phyloP scores from a whole-genome alignment of 2,797 vertebrate genomes.

The Eurystomus glaucurus region DNA sequence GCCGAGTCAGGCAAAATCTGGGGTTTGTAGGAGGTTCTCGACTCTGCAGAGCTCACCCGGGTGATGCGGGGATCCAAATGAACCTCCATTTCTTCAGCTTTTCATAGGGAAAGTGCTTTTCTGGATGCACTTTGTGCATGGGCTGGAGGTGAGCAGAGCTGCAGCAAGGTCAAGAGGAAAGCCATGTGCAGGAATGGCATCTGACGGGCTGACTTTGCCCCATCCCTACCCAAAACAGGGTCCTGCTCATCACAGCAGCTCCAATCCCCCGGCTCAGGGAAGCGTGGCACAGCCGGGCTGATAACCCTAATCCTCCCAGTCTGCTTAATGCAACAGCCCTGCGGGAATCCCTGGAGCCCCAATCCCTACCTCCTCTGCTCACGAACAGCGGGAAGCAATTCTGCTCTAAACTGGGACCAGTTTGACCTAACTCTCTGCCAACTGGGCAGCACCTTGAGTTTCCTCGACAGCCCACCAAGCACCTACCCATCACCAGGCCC shows the following conservation, averaged over 20 bases:
- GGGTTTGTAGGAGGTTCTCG: not conserved
- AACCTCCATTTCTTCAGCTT: rapidly evolving
- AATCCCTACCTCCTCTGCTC: not conserved
- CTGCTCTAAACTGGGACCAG: not conserved
- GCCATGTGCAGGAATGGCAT: not conserved
- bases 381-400: not conserved
- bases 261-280: not conserved
- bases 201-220: not conserved
- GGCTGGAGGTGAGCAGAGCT: not conserved
- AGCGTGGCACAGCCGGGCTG: not conserved
- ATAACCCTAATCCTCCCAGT: not conserved
- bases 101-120: rapidly evolving
- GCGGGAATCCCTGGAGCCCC: not conserved
- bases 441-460: not conserved
- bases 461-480: not conserved
- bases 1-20: rapidly evolving
- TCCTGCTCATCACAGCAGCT: not conserved
- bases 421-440: not conserved
- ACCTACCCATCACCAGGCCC: not conserved
- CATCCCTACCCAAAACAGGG: not conserved
- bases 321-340: not conserved
- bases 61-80: rapidly evolving
- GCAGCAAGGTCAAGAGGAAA: not conserved
- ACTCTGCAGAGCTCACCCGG: rapidly evolving
- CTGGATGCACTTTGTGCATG: rapidly evolving